phyloP scores from a whole-genome alignment of 2,113 vertebrate genomes.

The Bubo scandiacus region DNA sequence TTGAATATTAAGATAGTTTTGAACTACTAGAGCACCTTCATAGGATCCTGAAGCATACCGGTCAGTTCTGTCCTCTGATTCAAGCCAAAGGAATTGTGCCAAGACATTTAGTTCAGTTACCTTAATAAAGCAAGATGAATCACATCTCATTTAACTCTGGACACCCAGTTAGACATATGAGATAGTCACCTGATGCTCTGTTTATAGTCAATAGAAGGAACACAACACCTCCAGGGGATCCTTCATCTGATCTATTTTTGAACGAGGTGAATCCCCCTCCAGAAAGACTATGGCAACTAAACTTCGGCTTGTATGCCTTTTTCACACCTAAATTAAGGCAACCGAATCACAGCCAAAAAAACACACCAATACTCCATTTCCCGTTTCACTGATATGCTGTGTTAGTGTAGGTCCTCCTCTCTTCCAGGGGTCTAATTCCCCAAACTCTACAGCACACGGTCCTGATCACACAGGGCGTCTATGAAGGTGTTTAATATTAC shows the following conservation, averaged over 20 bases:
- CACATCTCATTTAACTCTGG: not conserved
- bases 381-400: not conserved
- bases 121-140: constrained; percentile 27
- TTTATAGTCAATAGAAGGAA: not conserved
- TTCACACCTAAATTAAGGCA: not conserved
- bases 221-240: not conserved
- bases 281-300: not conserved
- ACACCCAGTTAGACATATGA: not conserved
- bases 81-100: not conserved
- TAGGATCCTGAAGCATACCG: not conserved
- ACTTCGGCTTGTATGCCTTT: not conserved
- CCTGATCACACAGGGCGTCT: not conserved
- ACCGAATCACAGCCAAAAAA: not conserved
- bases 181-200: not conserved
- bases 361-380: not conserved
- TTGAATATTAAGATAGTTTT: not conserved
- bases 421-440: not conserved
- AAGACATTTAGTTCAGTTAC: not conserved
- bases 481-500: not conserved
- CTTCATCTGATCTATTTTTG: not conserved
- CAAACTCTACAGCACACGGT: not conserved
- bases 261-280: not conserved
- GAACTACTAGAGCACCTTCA: not conserved
- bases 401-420: too few species aligned
- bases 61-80: not conserved